Percentiles rank a stretch among this genome's conserved stretches.
phyloP scores from a whole-genome alignment of 2,113 vertebrate species.

The Rhodinocichla rosea region DNA sequence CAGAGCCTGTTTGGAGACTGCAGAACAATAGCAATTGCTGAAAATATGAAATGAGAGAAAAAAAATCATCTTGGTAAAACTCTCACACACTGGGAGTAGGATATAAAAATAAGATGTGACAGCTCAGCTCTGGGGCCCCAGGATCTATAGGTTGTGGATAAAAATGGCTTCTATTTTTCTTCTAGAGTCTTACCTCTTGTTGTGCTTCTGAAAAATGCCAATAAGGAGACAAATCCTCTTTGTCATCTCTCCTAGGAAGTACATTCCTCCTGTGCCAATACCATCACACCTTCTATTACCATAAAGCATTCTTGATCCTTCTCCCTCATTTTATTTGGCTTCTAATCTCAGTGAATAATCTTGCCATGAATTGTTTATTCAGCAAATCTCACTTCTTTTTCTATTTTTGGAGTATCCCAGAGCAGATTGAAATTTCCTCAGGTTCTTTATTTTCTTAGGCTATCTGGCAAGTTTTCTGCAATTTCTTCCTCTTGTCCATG shows the following conservation, averaged over 20 bases:
- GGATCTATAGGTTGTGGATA: neutral
- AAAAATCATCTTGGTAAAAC: constrained; percentile 36
- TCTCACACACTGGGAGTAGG: neutral
- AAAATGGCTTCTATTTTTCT: neutral
- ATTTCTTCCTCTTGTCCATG: neutral
- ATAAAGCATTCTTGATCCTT: neutral
- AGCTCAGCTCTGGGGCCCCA: constrained; percentile 5
- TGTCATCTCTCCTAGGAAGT: neutral
- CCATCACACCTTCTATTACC: neutral
- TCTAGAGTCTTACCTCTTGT: neutral
- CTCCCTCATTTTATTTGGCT: neutral
- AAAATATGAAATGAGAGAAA: neutral
- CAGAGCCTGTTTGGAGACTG: neutral
- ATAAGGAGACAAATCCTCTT: neutral
- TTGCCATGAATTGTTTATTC: neutral
- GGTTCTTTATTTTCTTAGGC: neutral
- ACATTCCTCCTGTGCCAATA: neutral
- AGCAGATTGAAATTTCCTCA: neutral
- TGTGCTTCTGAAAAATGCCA: constrained; percentile 18
- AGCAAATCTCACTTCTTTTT: neutral
- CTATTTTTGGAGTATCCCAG: neutral
- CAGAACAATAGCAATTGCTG: constrained; percentile 46
- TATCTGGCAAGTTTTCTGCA: neutral
- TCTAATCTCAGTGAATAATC: neutral
- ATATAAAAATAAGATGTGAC: constrained; percentile 47